These are phyloP conservation scores for Sebastiscus tertius DNA, from an alignment of 2,797 vertebrate genomes.

Conservation along the genomic window DNA sequence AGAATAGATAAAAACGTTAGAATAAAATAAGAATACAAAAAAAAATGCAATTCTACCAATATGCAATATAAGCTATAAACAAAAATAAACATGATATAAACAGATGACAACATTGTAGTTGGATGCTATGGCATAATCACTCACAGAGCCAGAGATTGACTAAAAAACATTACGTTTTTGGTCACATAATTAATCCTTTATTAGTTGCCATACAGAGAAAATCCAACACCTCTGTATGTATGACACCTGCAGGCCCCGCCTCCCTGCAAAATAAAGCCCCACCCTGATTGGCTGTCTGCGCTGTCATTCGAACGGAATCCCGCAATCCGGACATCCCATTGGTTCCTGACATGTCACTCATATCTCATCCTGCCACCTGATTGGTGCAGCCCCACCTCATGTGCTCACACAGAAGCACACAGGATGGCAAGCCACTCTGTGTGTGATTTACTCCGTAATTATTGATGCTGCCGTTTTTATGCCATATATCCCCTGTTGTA, in stretches of 20 bases:
- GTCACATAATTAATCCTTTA: slow-evolving; percentile 14
- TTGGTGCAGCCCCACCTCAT: slow-evolving; percentile 59
- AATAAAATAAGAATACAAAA: no score
- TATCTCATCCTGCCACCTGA: neutral
- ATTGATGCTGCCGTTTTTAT: no score
- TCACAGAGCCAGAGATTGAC: neutral
- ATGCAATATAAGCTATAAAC: no score
- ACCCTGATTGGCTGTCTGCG: slow-evolving; percentile 36
- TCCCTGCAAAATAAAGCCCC: slow-evolving; percentile 69
- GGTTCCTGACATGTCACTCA: slow-evolving; percentile 43
- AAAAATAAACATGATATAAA: no score
- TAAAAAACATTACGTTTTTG: neutral
- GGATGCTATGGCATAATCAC: neutral
- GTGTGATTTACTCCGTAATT: no score
- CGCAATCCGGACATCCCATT: slow-evolving; percentile 7
- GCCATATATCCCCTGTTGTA: no score
- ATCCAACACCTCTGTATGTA: slow-evolving; percentile 19
- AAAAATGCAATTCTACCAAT: no score
- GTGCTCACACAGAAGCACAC: no score
- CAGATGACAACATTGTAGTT: no score
- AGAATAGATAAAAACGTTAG: no score
- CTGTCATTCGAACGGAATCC: slow-evolving; percentile 14
- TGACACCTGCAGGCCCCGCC: slow-evolving; percentile 72
- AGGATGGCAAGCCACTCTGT: no score
- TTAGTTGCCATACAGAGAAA: neutral